Base-by-base conservation (phyloP, 2,888 invertebrate genomes). In the Druceiella hillmani region DNA sequence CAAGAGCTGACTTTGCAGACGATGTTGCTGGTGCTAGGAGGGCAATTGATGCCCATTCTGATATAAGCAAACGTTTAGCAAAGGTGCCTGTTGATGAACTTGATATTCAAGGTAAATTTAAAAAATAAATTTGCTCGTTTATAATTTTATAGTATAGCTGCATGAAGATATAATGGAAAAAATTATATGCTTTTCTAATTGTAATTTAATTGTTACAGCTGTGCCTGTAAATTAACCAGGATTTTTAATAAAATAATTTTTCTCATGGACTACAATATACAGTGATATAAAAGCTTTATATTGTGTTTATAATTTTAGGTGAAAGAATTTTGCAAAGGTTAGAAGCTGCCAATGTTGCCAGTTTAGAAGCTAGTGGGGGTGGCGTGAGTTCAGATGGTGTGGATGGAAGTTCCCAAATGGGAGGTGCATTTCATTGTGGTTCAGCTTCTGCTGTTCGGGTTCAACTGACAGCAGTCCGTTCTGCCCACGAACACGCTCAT, bases 71-170 rank as follows among this genome's bases (percentile, higher is more conserved):
- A 64, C 85, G 91, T 57, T 90, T 98, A 38, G 81, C 88, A 55
- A 90, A 92, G 63, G 83, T 93, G 43, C 93, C 95, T 7, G 87
- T 98, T 15, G 95, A 97, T 55, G 91, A 91, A 57, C 78, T 98
- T 34, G 91, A 94, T 60, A 78, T 84, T 42, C 86, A 93, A 65
- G 94, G 94, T 60, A 80, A 82, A n/a, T n/a, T n/a, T n/a, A n/a
- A n/a, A n/a, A n/a, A n/a, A n/a, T n/a, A n/a, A n/a, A n/a, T n/a
- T n/a, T n/a, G n/a, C n/a, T n/a, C n/a, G n/a, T n/a, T n/a, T n/a
- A n/a, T n/a, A n/a, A n/a, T n/a, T n/a, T n/a, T n/a, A n/a, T n/a
- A n/a, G n/a, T n/a, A n/a, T n/a, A n/a, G n/a, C n/a, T n/a, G n/a
- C n/a, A n/a, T n/a, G n/a, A n/a, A n/a, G n/a, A n/a, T n/a, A n/a